Base-by-base conservation (phyloP, 1,140 invertebrate genomes). In the Vanessa atalanta region DNA sequence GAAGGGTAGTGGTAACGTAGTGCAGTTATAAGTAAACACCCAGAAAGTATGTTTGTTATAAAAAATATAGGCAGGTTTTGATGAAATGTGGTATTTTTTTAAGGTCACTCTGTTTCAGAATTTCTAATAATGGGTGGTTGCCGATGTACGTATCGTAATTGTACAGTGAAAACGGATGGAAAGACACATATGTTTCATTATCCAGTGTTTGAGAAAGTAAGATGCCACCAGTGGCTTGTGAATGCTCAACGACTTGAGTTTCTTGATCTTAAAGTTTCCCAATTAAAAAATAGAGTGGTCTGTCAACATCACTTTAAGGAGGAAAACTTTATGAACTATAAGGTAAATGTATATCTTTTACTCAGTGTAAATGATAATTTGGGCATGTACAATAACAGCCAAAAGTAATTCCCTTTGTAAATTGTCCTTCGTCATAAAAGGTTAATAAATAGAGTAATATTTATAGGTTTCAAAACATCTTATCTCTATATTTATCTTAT, bases 111-210 rank as follows among this genome's bases (percentile, higher is more conserved):
- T 26, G 37, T 72, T 68, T 67, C 53, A 68, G 66, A 15, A 7
- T 65, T 57, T 15, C 23, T 20, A 72, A 72, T 8, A 43, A 95
- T 95, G 94, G 94, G 94, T 64, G 94, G 94, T 1, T 94, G 93
- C 73, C 86, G 91, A 16, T 95, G 94, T 83, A 90, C 93, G 53
- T 95, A 94, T 76, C 90, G 89, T 60, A 93, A 90, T 66, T 95
- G 94, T 77, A 89, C 85, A 6, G 89, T 93, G 5, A 90, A 92
- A 76, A 86, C 90, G 11, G 91, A 93, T 84, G 93, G 93, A 20
- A 92, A 93, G 69, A 91, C 94, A 0, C 94, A 94, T 79, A 94
- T 94, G 87, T 95, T 94, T 73, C 94, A 95, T 82, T 95, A 93
- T 73, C 94, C 94, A 1, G 94, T 94, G 8, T 94, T 93, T 84